Evolutionary conservation across 2,888 invertebrate species (phyloP).

Genomic region (Mimachlamys varia): DNA sequence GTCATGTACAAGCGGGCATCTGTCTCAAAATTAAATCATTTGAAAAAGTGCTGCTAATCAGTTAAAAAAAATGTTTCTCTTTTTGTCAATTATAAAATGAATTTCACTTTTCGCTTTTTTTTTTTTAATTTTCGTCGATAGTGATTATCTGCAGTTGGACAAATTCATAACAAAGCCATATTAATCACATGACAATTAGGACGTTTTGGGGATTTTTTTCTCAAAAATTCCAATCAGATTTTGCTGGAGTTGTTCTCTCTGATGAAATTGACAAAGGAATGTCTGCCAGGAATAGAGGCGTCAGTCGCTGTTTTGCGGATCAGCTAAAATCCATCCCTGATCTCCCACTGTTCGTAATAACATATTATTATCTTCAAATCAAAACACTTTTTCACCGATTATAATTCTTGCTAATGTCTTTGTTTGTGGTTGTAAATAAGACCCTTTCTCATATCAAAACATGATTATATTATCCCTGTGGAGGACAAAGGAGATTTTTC

Average conservation of each 20-base stretch:
- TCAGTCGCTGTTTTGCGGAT: background rate
- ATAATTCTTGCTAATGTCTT: background rate
- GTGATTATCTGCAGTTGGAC: background rate
- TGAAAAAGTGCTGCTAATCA: background rate
- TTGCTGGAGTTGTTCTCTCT: background rate
- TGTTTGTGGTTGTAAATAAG: background rate
- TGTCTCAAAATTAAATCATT: conserved; percentile 27
- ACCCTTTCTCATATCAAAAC: background rate
- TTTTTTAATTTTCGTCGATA: too few species aligned
- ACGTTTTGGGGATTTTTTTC: background rate
- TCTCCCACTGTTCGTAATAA: background rate
- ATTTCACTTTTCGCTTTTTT: background rate
- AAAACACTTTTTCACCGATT: too few species aligned
- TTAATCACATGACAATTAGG: background rate
- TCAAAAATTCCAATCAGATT: background rate
- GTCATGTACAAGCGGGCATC: background rate
- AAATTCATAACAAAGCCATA: background rate
- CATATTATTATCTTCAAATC: background rate
- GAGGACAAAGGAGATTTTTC: background rate
- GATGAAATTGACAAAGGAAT: background rate
- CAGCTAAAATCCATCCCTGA: background rate
- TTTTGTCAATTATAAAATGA: background rate
- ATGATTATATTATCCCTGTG: background rate
- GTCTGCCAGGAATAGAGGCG: background rate
- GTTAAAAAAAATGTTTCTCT: background rate